Conservation (phyloP, 2,888 invertebrate genomes). For the Xylocampa areola region DNA sequence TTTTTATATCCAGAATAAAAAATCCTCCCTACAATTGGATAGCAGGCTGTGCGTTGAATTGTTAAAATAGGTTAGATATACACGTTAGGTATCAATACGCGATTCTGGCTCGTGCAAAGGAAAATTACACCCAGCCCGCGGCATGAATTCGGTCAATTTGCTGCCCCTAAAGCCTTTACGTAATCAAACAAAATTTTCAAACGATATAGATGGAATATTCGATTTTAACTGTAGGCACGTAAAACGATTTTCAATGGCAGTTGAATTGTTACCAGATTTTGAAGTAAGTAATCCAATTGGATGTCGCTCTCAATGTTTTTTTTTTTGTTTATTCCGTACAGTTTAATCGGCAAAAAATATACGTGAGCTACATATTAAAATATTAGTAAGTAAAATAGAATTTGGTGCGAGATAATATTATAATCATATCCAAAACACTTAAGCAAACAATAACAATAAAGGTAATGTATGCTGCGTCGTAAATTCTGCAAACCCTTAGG, state of each 20-base stretch:
- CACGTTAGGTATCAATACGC: constrained; percentile 54
- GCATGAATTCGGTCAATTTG: constrained; percentile 61
- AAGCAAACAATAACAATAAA: constrained; percentile 45
- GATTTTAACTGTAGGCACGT: constrained; percentile 40
- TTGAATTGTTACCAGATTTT: constrained; percentile 50
- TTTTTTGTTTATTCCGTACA: constrained; percentile 16
- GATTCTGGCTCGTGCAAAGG: constrained; percentile 46
- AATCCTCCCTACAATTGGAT: constrained; percentile 45
- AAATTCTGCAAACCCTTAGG: constrained; percentile 32
- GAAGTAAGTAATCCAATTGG: constrained; percentile 38
- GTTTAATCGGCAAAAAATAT: constrained; percentile 8
- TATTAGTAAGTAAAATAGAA: constrained; percentile 8
- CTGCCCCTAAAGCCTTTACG: constrained; percentile 51
- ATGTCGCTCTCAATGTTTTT: constrained; percentile 2
- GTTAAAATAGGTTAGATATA: constrained; percentile 53
- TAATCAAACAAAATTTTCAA: constrained; percentile 61
- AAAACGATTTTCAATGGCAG: constrained; percentile 34
- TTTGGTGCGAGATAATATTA: constrained; percentile 17
- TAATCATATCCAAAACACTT: constrained; percentile 32
- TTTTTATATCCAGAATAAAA: constrained; percentile 42
- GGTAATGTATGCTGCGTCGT: constrained; percentile 39
- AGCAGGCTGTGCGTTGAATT: constrained; percentile 54
- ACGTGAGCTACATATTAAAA: constrained; percentile 10
- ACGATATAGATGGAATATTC: constrained; percentile 56
- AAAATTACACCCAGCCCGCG: constrained; percentile 52